Conservation (phyloP, 30 jellyfish, hydroid and myxozoan species). For the Aurelia sp. region DNA sequence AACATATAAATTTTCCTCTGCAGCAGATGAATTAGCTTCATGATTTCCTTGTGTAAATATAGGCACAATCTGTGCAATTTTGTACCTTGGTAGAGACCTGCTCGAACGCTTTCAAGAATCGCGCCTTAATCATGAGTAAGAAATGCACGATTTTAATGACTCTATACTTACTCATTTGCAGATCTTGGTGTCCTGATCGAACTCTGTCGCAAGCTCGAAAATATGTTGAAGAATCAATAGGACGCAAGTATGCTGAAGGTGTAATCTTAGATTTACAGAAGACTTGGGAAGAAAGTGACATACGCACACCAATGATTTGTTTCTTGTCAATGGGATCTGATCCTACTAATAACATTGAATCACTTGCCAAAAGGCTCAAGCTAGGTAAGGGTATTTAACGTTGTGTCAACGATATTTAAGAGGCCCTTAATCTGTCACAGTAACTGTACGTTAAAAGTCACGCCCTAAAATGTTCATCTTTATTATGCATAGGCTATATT, state of each 20-base stretch:
- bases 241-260: constrained; percentile 81
- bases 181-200: constrained; percentile 93
- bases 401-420: not conserved
- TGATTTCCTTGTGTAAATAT: too few species aligned
- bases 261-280: constrained; percentile 72
- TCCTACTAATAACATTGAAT: constrained; percentile 81
- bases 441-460: too few species aligned
- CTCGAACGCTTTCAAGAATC: too few species aligned
- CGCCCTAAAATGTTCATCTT: too few species aligned
- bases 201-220: constrained; percentile 86
- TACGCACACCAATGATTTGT: constrained; percentile 81
- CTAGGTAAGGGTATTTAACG: constrained; percentile 44
- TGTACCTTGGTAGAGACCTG: too few species aligned
- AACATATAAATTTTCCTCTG: too few species aligned
- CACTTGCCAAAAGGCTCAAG: constrained; percentile 77
- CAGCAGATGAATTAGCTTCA: too few species aligned
- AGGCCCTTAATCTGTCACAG: too few species aligned
- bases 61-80: too few species aligned
- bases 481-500: too few species aligned
- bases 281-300: constrained; percentile 86
- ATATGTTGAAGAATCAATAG: constrained; percentile 84
- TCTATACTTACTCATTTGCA: not conserved
- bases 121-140: too few species aligned
- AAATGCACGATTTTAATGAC: too few species aligned
- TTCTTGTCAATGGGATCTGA: constrained; percentile 91